Base-by-base conservation (phyloP, 2,888 invertebrate species). In the Orthosia cruda region DNA sequence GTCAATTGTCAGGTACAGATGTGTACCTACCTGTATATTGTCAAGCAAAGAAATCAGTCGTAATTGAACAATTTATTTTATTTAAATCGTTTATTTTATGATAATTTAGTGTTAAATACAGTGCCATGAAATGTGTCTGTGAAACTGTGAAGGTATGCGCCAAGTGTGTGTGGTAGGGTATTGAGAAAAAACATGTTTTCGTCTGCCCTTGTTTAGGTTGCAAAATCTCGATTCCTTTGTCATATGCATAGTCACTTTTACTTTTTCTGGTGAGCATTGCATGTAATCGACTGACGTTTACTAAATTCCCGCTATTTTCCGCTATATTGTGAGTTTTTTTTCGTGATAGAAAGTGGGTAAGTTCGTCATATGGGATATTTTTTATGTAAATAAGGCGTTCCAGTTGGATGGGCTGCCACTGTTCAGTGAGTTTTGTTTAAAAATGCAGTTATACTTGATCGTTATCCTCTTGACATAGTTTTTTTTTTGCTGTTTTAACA, bases 161-260 rank as follows among this genome's bases (percentile, higher is more conserved):
- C 52, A 26, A 77, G 85, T 79, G 77, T 80, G 77, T 78, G 71
- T 78, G n/a, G 77, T 80, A 67, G 84, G 77, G 88, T 88, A 82
- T 89, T 77, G 80, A 77, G 80, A 77, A 88, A 89, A 93, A 94
- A 92, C 94, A 93, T 93, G 94, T 95, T 94, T 92, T 93, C 89
- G 77, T 91, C 88, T 95, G 95, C 94, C 96, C 95, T 95, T 96
- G 96, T 94, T 95, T 92, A 90, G 89, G 87, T 95, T 95, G 94
- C 95, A 93, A 95, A 96, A 96, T 94, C 94, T 94, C 87, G 88
- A 92, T 94, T 96, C 94, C 95, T 96, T 96, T 96, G 96, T 96
- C 93, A 95, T 92, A 91, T 88, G 90, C 87, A 88, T 77, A 87
- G 81, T 79, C 87, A 96, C 96, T 96, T 96, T 96, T 96, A 96